Evolutionary conservation across 2,888 invertebrate genomes (phyloP).

Genomic region (Lymantria dispar): DNA sequence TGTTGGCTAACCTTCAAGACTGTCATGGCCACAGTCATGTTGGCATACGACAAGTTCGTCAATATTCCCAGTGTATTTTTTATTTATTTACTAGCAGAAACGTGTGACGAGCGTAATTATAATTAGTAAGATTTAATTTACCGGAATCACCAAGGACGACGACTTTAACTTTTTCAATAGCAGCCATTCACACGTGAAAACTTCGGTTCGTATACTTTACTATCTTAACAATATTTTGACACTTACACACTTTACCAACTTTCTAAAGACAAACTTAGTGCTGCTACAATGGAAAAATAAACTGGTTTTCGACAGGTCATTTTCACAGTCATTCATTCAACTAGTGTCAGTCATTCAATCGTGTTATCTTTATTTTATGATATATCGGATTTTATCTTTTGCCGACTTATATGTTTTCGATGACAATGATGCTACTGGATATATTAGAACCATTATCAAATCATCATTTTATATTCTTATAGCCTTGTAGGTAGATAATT

Average conservation of each 20-base stretch:
- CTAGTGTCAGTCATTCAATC: too few relatives aligned
- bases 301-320: too few relatives aligned
- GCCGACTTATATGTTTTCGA: too few relatives aligned
- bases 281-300: not conserved
- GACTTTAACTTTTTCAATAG: slow-evolving; percentile 94
- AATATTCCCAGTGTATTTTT: slow-evolving; percentile 31
- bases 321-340: too few relatives aligned
- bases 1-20: slow-evolving; percentile 56
- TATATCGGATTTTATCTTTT: too few relatives aligned
- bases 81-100: slow-evolving; percentile 15
- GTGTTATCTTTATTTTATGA: too few relatives aligned
- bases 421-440: too few relatives aligned
- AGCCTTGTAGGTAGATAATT: too few relatives aligned
- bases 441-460: too few relatives aligned
- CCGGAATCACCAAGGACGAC: slow-evolving; percentile 96
- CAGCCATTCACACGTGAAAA: slow-evolving; percentile 84
- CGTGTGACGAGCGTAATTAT: slow-evolving; percentile 36
- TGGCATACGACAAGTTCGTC: slow-evolving; percentile 51
- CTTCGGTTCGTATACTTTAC: slow-evolving; percentile 51
- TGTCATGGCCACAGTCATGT: slow-evolving; percentile 63
- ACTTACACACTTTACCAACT: slow-evolving; percentile 34
- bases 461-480: too few relatives aligned
- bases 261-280: slow-evolving; percentile 3
- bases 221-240: slow-evolving; percentile 45
- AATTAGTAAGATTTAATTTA: slow-evolving; percentile 58